Conservation (phyloP, 2,888 invertebrate species). For the Harpalus rubripes region DNA sequence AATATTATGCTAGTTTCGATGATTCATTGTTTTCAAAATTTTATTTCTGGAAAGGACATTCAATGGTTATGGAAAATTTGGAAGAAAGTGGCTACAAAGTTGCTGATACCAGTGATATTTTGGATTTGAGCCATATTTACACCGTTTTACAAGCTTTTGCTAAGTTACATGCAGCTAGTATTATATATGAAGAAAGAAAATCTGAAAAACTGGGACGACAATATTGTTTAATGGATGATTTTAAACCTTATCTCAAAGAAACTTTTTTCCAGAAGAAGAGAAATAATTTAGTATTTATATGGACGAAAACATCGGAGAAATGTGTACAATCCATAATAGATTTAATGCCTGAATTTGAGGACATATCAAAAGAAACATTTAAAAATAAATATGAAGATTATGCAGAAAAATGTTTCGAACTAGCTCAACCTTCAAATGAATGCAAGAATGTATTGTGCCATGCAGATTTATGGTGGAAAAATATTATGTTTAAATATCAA, state of each 20-base stretch:
- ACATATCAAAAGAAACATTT: conserved; percentile 54
- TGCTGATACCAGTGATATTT: conserved; percentile 45
- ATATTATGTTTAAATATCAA: conserved; percentile 67
- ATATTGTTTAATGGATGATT: conserved; percentile 71
- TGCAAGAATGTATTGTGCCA: conserved; percentile 67
- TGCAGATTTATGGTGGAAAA: conserved; percentile 65
- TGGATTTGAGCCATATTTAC: conserved; percentile 68
- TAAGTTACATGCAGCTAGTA: conserved; percentile 70
- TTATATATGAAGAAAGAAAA: conserved; percentile 73
- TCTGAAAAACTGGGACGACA: conserved; percentile 65
- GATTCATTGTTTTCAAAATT: conserved; percentile 72
- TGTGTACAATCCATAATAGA: conserved; percentile 66
- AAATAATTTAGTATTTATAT: conserved; percentile 71
- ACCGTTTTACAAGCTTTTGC: conserved; percentile 69
- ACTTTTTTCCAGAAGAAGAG: conserved; percentile 74
- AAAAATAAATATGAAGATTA: conserved; percentile 61
- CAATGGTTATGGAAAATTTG: conserved; percentile 74
- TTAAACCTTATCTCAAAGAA: conserved; percentile 73
- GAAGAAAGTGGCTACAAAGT: conserved; percentile 69
- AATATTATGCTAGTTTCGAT: conserved; percentile 57
- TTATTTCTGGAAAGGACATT: conserved; percentile 71
- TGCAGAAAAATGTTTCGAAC: conserved; percentile 44
- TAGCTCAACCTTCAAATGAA: conserved; percentile 36
- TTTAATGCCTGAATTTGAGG: conserved; percentile 33
- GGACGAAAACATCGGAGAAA: conserved; percentile 58